Base-by-base conservation (phyloP, 1,140 invertebrate species). In the Drosophila suzukii region DNA sequence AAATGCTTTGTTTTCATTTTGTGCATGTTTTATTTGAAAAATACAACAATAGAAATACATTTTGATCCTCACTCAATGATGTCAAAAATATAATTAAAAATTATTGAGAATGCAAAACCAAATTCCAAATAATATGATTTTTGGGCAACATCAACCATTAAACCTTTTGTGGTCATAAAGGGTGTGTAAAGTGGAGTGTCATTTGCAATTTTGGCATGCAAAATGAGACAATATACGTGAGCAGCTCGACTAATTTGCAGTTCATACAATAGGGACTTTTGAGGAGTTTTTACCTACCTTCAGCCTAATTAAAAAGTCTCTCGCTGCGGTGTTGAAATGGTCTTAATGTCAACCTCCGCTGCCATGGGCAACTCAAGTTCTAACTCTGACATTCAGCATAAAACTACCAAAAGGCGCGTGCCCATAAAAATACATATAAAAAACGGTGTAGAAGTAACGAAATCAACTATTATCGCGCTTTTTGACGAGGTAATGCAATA, bases 371-470 rank as follows among this genome's bases (percentile, higher is more conserved):
- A 63, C 63, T 56, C 65, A 57, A 77, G 54, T 74, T 84, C 82
- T 85, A 71, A 59, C 66, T 72, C 51, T 86, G 82, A 85, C 83
- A 85, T 86, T 88, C 75, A 88, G 76, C 44, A 47, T 88, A 88
- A 82, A 72, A 61, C 75, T 59, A 63, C 58, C 58, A 60, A 60
- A 78, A 82, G 83, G 82, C 82, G 82, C 82, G 82, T 85, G 82
- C 83, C 82, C 67, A 71, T 78, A 74, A 75, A 81, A 78, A 75
- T 75, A 70, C 10, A 46, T 49, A 75, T 47, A 56, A 4, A 30
- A 7, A 2, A 30, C 34, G 11, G 11, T 15, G 17, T 50, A 15
- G 30, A 55, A 17, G 67, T 39, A 70, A 41, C 50, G 67, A 71
- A 71, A 71, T 71, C 67, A 57, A 58, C 63, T 71, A 70, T 57